Percentiles rank a stretch among this genome's conserved stretches.
These are phyloP conservation scores for Drosophila mercatorum DNA, from an alignment of 2,888 invertebrate genomes.

Conservation along the genomic window DNA sequence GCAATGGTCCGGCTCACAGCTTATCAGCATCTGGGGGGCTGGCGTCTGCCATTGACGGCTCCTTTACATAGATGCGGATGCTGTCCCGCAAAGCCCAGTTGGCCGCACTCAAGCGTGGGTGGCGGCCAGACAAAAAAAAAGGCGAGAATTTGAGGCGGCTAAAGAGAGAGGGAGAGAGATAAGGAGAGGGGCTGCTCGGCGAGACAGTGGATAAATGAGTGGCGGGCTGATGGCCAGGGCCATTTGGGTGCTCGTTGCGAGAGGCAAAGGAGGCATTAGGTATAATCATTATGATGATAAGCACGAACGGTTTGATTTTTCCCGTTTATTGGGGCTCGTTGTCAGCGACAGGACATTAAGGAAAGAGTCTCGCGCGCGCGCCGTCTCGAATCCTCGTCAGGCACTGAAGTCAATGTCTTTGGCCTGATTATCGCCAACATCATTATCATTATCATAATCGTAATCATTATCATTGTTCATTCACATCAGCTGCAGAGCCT, in stretches of 20 bases:
- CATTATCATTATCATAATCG: slow-evolving; percentile 3
- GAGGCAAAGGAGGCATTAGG: slow-evolving; percentile 57
- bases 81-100: slow-evolving; percentile 1
- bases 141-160: slow-evolving; percentile 60
- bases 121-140: slow-evolving; percentile 52
- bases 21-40: slow-evolving; percentile 66
- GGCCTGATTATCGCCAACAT: slow-evolving; percentile 12
- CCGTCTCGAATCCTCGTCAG: not conserved
- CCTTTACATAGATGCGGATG: slow-evolving; percentile 31
- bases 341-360: slow-evolving; percentile 64
- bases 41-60: slow-evolving; percentile 70
- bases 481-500: slow-evolving; percentile 34
- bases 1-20: slow-evolving; percentile 57
- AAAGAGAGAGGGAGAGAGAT: not conserved
- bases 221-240: slow-evolving; percentile 39
- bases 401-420: slow-evolving; percentile 30
- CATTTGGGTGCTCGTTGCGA: slow-evolving; percentile 41
- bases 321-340: slow-evolving; percentile 61
- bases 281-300: slow-evolving; percentile 79
- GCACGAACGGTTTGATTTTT: slow-evolving; percentile 75
- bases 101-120: slow-evolving; percentile 37
- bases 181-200: not conserved
- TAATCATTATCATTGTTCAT: slow-evolving; percentile 27
- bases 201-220: slow-evolving; percentile 23
- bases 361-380: not conserved